Base-by-base conservation (phyloP, 2,113 vertebrate genomes). In the Malurus alboscapulatus region DNA sequence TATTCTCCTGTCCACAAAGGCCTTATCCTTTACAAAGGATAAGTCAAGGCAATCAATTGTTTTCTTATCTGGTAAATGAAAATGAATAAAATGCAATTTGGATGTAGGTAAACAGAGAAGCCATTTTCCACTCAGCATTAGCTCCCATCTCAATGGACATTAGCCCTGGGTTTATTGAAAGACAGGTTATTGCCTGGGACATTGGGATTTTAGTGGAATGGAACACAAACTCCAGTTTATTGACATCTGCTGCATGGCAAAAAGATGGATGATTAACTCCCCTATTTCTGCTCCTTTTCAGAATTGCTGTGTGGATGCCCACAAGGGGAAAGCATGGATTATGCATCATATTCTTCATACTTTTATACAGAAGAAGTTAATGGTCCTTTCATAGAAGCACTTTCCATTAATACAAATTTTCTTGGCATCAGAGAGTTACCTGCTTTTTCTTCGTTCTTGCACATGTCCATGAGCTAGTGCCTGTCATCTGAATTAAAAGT, bases 211-310 rank as follows among this genome's bases (percentile, higher is more conserved):
- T 88, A 93, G 89, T 77, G 93, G 81, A 96, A 93, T 91, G 84
- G 81, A 95, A 95, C 65, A 90, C 63, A 80, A 94, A 94, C 88
- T 94, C 58, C 84, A 71, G 47, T 84, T 97, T 96, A 96, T 95
- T 94, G 88, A 94, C 93, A 96, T 90, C 83, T 88, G 51, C 89
- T 74, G 54, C 88, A 69, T 25, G 84, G 90, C 62, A 94, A 76
- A 72, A 95, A 92, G 92, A 95, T 77, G 84, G 87, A 94, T 95
- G 65, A 68, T 91, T 74, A 81, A 30, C 55, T 90, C 40, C 68
- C 93, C 75, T 59, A 17, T 84, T 88, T 78, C 74, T 93, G 48
- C 73, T 84, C 45, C 47, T 88, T 91, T 77, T 68, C 88, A 65
- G n/a, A 34, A 45, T 53, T 42, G 62, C 87, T 83, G 11, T 85